Conservation (phyloP, 2,888 invertebrate species). For the Pristionchus maxplancki region DNA sequence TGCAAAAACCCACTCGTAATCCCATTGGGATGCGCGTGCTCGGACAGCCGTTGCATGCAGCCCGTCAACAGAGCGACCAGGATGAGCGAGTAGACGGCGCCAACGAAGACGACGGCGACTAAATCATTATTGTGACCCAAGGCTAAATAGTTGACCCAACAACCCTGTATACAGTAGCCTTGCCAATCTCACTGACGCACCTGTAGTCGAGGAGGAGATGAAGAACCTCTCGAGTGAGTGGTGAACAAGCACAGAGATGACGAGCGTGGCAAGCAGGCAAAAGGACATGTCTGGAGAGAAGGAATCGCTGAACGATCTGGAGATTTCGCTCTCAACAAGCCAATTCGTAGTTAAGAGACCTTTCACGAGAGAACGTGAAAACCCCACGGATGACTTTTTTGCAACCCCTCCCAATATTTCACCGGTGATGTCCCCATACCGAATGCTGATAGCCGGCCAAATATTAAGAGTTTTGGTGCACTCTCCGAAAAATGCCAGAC, state of each 20-base stretch:
- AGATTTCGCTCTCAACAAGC: background rate
- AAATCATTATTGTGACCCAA: background rate
- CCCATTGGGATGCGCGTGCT: background rate
- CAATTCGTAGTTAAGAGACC: too few species aligned
- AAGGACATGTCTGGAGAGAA: background rate
- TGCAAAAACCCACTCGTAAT: background rate
- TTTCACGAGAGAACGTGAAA: too few species aligned
- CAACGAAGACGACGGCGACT: background rate
- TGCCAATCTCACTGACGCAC: too few species aligned
- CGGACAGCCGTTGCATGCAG: background rate
- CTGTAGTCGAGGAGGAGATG: background rate
- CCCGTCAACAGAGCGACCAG: background rate
- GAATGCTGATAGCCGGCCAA: too few species aligned
- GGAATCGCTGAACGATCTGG: background rate
- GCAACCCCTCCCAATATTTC: too few species aligned
- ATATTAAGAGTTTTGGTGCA: too few species aligned
- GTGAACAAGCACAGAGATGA: slow-evolving; percentile 4
- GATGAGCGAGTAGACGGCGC: background rate
- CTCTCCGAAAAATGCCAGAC: too few species aligned
- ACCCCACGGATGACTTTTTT: too few species aligned
- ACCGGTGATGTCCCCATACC: too few species aligned
- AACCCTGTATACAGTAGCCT: too few species aligned
- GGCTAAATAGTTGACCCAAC: too few species aligned
- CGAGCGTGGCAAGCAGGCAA: background rate
- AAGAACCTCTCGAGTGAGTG: slow-evolving; percentile 33